Evolutionary conservation across 2,797 vertebrate species (phyloP).

Genomic region (Falco columbarius): DNA sequence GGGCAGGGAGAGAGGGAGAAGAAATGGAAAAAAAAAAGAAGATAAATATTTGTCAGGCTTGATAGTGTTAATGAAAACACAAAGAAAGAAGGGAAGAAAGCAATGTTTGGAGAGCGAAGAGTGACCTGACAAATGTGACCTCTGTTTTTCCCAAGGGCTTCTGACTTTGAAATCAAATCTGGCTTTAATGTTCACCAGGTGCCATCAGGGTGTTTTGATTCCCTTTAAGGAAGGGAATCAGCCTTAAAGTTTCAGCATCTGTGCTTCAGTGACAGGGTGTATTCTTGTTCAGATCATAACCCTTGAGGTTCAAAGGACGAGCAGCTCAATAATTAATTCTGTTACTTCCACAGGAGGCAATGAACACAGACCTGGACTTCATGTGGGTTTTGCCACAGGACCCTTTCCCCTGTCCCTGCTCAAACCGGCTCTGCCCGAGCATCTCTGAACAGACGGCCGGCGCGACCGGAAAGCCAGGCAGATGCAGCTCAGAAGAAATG

Average conservation of each 20-base stretch:
- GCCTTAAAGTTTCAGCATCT: slow-evolving; percentile 48
- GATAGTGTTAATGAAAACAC: slow-evolving; percentile 53
- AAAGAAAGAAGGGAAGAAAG: slow-evolving; percentile 49
- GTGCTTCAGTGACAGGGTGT: slow-evolving; percentile 25
- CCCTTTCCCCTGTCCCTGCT: neutral
- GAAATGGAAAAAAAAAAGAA: neutral
- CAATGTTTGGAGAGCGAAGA: slow-evolving; percentile 47
- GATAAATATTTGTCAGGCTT: slow-evolving; percentile 46
- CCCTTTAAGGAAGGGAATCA: slow-evolving; percentile 63
- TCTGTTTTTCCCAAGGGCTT: slow-evolving; percentile 59
- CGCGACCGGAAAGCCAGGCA: neutral
- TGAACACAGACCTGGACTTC: neutral
- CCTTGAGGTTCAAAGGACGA: slow-evolving; percentile 55
- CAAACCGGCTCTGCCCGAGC: neutral
- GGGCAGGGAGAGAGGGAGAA: neutral
- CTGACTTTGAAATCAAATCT: slow-evolving; percentile 74
- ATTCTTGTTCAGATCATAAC: slow-evolving; percentile 55
- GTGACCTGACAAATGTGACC: slow-evolving; percentile 64
- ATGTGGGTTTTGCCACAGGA: neutral
- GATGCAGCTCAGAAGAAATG: neutral
- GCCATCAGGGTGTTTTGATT: slow-evolving; percentile 59
- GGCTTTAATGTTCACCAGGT: slow-evolving; percentile 75
- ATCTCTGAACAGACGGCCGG: neutral
- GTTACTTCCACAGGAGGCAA: neutral
- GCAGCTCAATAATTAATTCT: slow-evolving; percentile 55